Percentiles rank a stretch among this genome's conserved stretches.
Conservation (phyloP, 1,140 invertebrate genomes). For the Plutomurus gul region DNA sequence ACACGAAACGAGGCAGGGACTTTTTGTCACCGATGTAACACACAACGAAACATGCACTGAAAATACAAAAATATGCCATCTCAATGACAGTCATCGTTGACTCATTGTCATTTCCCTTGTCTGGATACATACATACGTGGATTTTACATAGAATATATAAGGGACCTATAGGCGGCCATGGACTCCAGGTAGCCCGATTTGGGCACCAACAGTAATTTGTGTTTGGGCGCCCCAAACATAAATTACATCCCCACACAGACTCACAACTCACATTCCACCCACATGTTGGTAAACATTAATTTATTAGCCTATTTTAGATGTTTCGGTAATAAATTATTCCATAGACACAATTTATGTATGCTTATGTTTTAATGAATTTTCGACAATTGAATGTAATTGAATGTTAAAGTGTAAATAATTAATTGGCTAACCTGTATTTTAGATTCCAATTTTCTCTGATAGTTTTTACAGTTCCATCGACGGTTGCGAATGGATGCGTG, state of each 20-base stretch:
- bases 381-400: too few species aligned
- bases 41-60: slow-evolving; percentile 79
- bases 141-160: not conserved
- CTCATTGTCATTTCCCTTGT: not conserved
- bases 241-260: too few species aligned
- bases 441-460: slow-evolving; percentile 93
- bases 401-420: not conserved
- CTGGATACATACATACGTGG: not conserved
- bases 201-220: too few species aligned
- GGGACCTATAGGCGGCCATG: too few species aligned
- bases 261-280: too few species aligned
- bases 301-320: too few species aligned
- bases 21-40: slow-evolving; percentile 48
- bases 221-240: too few species aligned
- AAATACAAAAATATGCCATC: not conserved
- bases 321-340: too few species aligned
- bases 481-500: slow-evolving; percentile 51
- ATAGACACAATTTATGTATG: too few species aligned
- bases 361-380: too few species aligned
- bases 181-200: too few species aligned
- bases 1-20: slow-evolving; percentile 64
- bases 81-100: not conserved
- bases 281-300: too few species aligned
- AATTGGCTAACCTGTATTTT: slow-evolving; percentile 68
- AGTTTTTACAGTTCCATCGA: slow-evolving; percentile 63